Evolutionary conservation across 2,888 invertebrate genomes (phyloP).

Genomic region (Helleia helle): DNA sequence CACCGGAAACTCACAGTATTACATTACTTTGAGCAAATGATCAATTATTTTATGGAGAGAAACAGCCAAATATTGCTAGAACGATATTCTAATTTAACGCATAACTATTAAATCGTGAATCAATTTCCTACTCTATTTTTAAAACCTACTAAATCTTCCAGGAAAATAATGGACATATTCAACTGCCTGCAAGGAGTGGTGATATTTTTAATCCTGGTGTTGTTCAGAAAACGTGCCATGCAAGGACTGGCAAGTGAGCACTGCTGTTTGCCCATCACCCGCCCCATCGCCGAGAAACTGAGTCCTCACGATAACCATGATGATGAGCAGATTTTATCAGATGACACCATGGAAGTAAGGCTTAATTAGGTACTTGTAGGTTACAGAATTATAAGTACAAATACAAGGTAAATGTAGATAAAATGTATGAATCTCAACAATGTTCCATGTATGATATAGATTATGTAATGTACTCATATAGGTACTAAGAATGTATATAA

Average conservation of each 20-base stretch:
- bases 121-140: not conserved
- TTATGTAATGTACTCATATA: no score
- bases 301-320: conserved; percentile 57
- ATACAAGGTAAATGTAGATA: not conserved
- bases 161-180: conserved; percentile 76
- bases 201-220: conserved; percentile 76
- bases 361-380: conserved; percentile 40
- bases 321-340: conserved; percentile 48
- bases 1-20: no score
- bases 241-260: conserved; percentile 60
- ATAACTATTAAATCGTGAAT: no score
- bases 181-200: conserved; percentile 78
- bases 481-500: no score
- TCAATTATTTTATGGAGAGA: no score
- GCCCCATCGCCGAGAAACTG: conserved; percentile 45
- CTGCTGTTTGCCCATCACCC: conserved; percentile 39
- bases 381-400: not conserved
- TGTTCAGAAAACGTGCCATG: conserved; percentile 71
- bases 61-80: no score
- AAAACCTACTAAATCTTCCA: conserved; percentile 32
- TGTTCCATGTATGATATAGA: not conserved
- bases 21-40: no score
- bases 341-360: conserved; percentile 61
- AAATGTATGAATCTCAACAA: not conserved
- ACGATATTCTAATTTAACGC: no score